Conservation (phyloP, 2,888 invertebrate genomes). For the Xestia xanthographa region DNA sequence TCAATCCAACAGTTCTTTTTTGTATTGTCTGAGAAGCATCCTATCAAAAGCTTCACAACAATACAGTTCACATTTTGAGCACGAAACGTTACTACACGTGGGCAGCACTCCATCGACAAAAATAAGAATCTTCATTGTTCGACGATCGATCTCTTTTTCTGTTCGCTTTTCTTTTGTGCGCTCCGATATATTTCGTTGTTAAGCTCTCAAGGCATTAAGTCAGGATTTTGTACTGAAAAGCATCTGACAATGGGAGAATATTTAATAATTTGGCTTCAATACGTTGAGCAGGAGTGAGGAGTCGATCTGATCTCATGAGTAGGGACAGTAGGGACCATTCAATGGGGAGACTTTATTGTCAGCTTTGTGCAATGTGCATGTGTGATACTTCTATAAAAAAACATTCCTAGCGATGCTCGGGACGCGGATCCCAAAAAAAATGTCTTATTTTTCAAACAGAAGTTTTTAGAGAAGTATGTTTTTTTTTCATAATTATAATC, state of each 20-base stretch:
- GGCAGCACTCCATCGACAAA: background rate
- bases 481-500: background rate
- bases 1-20: background rate
- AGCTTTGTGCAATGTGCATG: background rate
- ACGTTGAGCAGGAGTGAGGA: background rate
- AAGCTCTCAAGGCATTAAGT: conserved; percentile 37
- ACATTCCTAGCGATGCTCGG: background rate
- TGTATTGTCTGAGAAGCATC: background rate
- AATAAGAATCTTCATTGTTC: conserved; percentile 27
- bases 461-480: background rate
- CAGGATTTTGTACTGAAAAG: conserved; percentile 37
- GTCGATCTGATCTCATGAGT: background rate
- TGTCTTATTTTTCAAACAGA: background rate
- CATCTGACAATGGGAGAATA: conserved; percentile 17
- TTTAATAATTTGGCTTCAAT: conserved; percentile 28
- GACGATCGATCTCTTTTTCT: conserved; percentile 39
- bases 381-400: background rate
- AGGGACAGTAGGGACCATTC: background rate
- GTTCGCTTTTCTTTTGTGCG: conserved; percentile 35
- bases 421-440: background rate
- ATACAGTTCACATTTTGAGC: background rate
- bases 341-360: background rate
- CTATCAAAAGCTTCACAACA: background rate
- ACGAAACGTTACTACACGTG: background rate
- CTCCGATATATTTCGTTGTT: conserved; percentile 37